A percentile compares a stretch with the other conserved stretches of the same genome.
Evolutionary conservation across 1,140 invertebrate species (phyloP).

Genomic region (Hylyphantes graminicola): DNA sequence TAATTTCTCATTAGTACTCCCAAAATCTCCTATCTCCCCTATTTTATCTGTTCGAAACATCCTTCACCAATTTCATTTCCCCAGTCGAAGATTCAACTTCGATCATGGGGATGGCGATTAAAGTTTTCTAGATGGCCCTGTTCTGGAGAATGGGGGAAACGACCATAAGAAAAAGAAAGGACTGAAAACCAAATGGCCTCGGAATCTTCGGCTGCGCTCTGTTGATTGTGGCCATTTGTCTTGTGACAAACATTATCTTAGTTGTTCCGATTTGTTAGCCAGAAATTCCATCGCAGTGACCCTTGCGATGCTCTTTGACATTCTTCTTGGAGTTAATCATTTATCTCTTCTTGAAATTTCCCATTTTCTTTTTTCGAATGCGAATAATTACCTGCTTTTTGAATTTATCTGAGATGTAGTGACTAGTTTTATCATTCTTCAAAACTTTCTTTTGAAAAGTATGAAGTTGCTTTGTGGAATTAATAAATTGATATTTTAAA

Average conservation of each 20-base stretch:
- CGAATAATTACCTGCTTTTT: conserved; percentile 30
- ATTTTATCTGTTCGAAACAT: conserved; percentile 32
- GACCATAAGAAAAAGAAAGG: neutral
- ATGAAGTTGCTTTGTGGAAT: neutral
- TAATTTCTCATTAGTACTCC: conserved; percentile 17
- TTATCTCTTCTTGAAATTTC: conserved; percentile 27
- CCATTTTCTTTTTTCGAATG: conserved; percentile 5
- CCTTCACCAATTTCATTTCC: conserved; percentile 26
- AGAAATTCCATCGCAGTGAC: conserved; percentile 27
- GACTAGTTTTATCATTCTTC: conserved; percentile 6
- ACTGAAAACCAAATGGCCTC: conserved; percentile 38
- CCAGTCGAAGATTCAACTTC: conserved; percentile 27
- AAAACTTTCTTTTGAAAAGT: neutral
- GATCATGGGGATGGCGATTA: conserved; percentile 35
- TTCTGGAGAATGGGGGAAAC: conserved; percentile 8
- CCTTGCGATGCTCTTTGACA: conserved; percentile 19
- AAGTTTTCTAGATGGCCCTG: conserved; percentile 19
- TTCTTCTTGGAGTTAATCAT: conserved; percentile 30
- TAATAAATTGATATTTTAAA: neutral
- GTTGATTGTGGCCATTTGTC: conserved; percentile 43
- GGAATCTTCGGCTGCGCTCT: conserved; percentile 42
- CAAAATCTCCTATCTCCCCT: neutral
- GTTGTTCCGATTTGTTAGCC: conserved; percentile 36
- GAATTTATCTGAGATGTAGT: neutral
- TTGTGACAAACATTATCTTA: conserved; percentile 42